phyloP scores from a whole-genome alignment of 2,113 vertebrate species.

The Solea senegalensis region DNA sequence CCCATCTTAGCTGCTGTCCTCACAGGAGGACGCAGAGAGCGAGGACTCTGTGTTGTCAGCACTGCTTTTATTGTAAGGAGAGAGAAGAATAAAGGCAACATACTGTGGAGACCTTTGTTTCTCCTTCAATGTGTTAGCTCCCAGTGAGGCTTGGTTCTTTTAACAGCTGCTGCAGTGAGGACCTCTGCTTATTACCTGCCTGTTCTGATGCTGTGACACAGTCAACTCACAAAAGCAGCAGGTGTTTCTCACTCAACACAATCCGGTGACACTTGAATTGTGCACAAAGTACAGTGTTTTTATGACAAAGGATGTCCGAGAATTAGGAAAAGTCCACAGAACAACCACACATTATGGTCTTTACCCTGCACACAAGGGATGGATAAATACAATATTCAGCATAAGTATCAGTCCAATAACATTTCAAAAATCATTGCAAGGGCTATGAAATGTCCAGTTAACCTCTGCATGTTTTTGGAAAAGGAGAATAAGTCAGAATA shows the following conservation, averaged over 20 bases:
- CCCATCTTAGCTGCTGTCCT: too few relatives aligned
- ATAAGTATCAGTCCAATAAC: too few relatives aligned
- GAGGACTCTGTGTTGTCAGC: constrained; percentile 30
- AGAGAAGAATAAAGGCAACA: neutral
- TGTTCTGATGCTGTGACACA: constrained; percentile 17
- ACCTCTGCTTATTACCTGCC: neutral
- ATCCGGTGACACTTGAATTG: constrained; percentile 14
- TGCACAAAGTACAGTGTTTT: neutral
- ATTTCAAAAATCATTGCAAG: too few relatives aligned
- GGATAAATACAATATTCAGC: too few relatives aligned
- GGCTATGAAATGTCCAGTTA: too few relatives aligned
- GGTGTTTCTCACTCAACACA: constrained; percentile 5
- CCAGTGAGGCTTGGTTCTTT: constrained; percentile 17
- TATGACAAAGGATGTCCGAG: constrained; percentile 6
- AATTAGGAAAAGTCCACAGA: neutral
- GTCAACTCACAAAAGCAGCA: constrained; percentile 21
- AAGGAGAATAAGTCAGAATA: too few relatives aligned
- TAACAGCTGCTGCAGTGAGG: constrained; percentile 27
- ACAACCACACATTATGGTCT: too few relatives aligned
- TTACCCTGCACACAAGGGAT: too few relatives aligned
- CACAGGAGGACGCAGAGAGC: neutral
- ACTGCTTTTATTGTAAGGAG: constrained; percentile 26
- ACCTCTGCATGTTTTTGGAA: too few relatives aligned
- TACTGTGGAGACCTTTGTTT: constrained; percentile 38
- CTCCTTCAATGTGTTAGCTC: constrained; percentile 13